Conservation (phyloP, 2,888 invertebrate species). For the Branchellion lobata region DNA sequence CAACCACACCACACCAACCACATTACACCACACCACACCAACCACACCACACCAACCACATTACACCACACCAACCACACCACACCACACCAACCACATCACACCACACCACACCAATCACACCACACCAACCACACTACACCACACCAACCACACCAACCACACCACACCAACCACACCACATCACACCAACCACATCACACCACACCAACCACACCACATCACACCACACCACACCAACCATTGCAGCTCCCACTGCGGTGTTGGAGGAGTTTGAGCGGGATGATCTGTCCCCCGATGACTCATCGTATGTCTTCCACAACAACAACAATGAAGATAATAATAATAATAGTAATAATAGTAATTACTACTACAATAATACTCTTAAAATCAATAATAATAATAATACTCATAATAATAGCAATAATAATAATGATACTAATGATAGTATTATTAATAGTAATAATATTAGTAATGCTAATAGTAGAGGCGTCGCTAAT, state of each 20-base stretch:
- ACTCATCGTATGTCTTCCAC: neutral
- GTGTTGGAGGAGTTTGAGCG: conserved; percentile 24
- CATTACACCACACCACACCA: too few relatives aligned
- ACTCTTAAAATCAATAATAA: neutral
- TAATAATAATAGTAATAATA: conserved; percentile 1
- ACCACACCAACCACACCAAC: too few relatives aligned
- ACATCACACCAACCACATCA: too few relatives aligned
- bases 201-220: too few relatives aligned
- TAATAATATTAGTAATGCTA: neutral
- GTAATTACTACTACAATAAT: neutral
- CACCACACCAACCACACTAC: too few relatives aligned
- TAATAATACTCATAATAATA: neutral
- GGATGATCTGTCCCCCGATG: neutral
- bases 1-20: too few relatives aligned
- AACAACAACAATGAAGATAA: neutral
- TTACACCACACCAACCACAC: too few relatives aligned
- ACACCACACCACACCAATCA: too few relatives aligned
- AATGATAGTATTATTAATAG: neutral
- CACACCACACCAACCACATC: too few relatives aligned
- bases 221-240: too few relatives aligned
- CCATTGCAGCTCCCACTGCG: conserved; percentile 14
- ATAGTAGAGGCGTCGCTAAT: neutral
- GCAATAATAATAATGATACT: neutral
- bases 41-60: too few relatives aligned
- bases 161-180: too few relatives aligned